Base-by-base conservation (phyloP, 2,888 invertebrate species). In the Pristionchus entomophagus region DNA sequence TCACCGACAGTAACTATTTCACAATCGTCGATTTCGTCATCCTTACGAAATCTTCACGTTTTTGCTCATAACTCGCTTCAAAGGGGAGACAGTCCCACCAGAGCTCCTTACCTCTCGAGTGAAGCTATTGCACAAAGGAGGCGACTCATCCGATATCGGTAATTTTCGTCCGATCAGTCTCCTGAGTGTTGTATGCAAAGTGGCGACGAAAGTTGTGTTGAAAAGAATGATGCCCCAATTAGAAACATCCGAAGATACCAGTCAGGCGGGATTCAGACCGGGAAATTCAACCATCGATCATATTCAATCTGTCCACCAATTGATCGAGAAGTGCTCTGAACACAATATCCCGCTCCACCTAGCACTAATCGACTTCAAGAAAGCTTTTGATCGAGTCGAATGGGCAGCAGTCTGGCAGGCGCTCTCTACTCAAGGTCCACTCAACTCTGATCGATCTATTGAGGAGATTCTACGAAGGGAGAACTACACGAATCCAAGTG, bases 341-440 rank as follows among this genome's bases (percentile, higher is more conserved):
- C 19, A 14, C 56, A 22, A 56, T 22, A 56, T 56, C 5, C 56
- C 56, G 5, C 10, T 56, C 56, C 56, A 56, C 56, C 22, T 56
- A 22, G 56, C 56, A 69, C 5, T 69, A 22, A 77, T 77, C n/a
- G 41, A 77, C 35, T 77, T 77, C 45, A 22, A n/a, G 6, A 38
- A 77, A 35, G 77, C 77, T 1, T 77, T 77, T n/a, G 77, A 77
- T n/a, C 3, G 45, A 10, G 41, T 77, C 14, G 77, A 77, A 45
- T 77, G 77, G 77, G 3, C 1, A 3, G 77, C 77, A 10, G 77
- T 77, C 2, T 77, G 77, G 77, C 29, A 8, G 1, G 8, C 77
- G 1, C 77, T 77, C 4, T 10, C 6, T n/a, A 10, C 26, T 4
- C 77, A 77, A 77, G 77, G 77, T 77, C 10, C 77, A 77, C 45